Percentiles rank a stretch among this genome's conserved stretches.
Conservation (phyloP, 92 coral and sea anemone species). For the Porites rus region DNA sequence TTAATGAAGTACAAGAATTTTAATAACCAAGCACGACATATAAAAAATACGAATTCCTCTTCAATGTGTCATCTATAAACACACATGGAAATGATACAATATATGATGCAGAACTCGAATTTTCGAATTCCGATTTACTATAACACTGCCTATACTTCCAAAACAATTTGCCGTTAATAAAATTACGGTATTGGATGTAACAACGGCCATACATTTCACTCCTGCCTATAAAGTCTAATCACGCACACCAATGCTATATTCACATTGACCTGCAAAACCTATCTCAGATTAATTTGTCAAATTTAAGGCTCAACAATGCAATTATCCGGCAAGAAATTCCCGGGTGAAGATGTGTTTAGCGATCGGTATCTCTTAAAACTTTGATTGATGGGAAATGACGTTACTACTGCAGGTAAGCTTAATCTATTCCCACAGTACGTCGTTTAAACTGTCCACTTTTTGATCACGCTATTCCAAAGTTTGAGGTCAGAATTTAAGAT, state of each 20-base stretch:
- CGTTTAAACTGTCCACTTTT: slow-evolving; percentile 6
- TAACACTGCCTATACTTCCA: background rate
- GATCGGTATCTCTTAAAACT: background rate
- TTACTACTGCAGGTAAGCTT: background rate
- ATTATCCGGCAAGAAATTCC: background rate
- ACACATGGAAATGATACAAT: too few species aligned
- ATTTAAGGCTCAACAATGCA: background rate
- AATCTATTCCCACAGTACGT: background rate
- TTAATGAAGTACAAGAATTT: background rate
- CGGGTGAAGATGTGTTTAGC: background rate
- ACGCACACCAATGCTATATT: too few species aligned
- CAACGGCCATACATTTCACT: too few species aligned
- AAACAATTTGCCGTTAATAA: background rate
- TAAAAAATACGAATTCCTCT: background rate
- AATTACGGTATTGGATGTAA: background rate
- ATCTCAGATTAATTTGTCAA: background rate
- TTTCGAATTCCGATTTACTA: background rate
- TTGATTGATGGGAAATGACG: background rate
- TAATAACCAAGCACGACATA: background rate
- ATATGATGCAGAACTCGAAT: background rate
- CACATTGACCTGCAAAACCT: background rate
- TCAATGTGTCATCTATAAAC: background rate
- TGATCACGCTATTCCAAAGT: slow-evolving; percentile 7
- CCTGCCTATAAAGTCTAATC: too few species aligned
- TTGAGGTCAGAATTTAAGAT: background rate